Base-by-base conservation (phyloP, 2,888 invertebrate species). In the Megalurothrips usitatus region DNA sequence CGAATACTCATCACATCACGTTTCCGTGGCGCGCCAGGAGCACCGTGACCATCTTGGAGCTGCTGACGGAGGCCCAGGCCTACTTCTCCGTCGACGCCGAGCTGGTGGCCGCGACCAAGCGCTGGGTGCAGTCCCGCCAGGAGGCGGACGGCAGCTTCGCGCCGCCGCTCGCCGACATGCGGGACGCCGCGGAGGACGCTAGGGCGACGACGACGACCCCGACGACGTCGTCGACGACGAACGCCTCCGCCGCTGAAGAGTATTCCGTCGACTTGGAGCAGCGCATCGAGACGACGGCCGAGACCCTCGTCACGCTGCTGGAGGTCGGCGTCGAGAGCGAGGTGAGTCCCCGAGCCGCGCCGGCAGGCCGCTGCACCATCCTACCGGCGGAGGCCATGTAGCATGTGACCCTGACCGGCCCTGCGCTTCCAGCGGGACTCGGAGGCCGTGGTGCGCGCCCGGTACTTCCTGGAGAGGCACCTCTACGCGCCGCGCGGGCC, bases 1-100 rank as follows among this genome's bases (percentile, higher is more conserved):
- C 34, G 34, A 6, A 43, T 43, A 43, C 34, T 43, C 34, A 43
- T 43, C 6, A 6, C 34, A n/a, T 14, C 10, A 23, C 63, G 6
- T n/a, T 9, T 9, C 23, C 11, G 23, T 75, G 68, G 26, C 68
- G 23, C 68, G 4, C 26, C 23, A 85, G 85, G 84, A 82, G 89
- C 90, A 92, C 92, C 0, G 89, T 92, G 3, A 89, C 89, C 84
- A 90, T 90, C 23, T 85, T 92, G 11, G 91, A 91, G 85, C 90
- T 91, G 6, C 86, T 92, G 0, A 88, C 90, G 3, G 90, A 90
- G 85, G 90, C 91, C 34, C 92, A 92, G 84, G 88, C 89, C 0
- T 90, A 91, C 85, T 90, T 91, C 83, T 90, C 90, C 26, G 87
- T 92, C 0, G 92, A 92, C 84, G 91, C 92, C 0, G 89, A 91